Evolutionary conservation across 2,113 vertebrate species (phyloP).

Genomic region (Petaurus breviceps): DNA sequence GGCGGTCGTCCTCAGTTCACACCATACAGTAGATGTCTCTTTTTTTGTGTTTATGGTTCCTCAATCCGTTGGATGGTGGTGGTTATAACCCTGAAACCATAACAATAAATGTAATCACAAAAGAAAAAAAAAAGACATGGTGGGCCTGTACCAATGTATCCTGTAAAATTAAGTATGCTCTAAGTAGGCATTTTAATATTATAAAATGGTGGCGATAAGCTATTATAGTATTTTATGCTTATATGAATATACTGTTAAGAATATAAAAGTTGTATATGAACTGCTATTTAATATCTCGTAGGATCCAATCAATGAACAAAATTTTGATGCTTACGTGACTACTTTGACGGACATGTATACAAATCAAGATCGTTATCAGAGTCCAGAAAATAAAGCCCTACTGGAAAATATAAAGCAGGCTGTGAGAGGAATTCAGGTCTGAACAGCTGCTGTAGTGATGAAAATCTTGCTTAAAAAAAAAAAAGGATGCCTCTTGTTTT

Average conservation of each 20-base stretch:
- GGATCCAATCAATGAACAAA: slow-evolving; percentile 99
- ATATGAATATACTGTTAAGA: slow-evolving; percentile 85
- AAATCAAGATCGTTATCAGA: slow-evolving; percentile 99
- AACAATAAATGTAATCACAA: slow-evolving; percentile 76
- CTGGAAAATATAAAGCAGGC: slow-evolving; percentile 99
- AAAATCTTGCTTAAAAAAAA: slow-evolving; percentile 85
- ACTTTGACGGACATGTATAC: slow-evolving; percentile 99
- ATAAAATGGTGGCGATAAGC: slow-evolving; percentile 75
- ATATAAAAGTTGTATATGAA: slow-evolving; percentile 88
- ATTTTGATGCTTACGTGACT: slow-evolving; percentile 99
- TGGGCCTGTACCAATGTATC: slow-evolving; percentile 81
- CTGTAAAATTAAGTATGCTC: slow-evolving; percentile 80
- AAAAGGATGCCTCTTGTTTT: slow-evolving; percentile 89
- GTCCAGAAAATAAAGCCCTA: slow-evolving; percentile 98
- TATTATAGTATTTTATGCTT: slow-evolving; percentile 84
- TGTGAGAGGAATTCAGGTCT: slow-evolving; percentile 99
- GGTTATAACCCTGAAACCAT: slow-evolving; percentile 81
- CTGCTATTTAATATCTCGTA: slow-evolving; percentile 90
- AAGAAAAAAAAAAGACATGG: slow-evolving; percentile 74
- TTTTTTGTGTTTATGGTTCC: slow-evolving; percentile 77
- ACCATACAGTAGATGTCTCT: slow-evolving; percentile 74
- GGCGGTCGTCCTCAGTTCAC: slow-evolving; percentile 76
- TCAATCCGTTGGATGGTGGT: slow-evolving; percentile 80
- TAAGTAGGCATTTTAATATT: slow-evolving; percentile 75
- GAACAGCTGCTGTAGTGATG: slow-evolving; percentile 86